Evolutionary conservation across 2,113 vertebrate species (phyloP).

Genomic region (Ameiurus melas): DNA sequence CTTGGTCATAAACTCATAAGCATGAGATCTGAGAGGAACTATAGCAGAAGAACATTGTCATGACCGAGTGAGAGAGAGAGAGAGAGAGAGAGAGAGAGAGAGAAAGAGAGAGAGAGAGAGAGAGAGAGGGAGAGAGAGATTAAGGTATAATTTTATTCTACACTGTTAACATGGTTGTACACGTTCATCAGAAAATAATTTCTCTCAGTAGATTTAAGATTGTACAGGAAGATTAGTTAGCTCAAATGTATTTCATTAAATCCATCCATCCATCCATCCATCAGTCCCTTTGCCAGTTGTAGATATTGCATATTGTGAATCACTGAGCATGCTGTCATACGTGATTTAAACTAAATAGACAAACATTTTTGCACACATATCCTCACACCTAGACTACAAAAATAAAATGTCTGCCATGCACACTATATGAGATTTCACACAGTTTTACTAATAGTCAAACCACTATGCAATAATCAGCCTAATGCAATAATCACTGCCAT

Average conservation of each 20-base stretch:
- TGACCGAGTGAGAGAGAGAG: not conserved
- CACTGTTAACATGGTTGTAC: not conserved
- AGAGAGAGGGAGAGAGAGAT: not conserved
- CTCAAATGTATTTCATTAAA: not conserved
- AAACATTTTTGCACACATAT: not conserved
- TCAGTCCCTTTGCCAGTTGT: not conserved
- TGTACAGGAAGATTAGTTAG: not conserved
- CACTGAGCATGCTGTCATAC: too few species aligned
- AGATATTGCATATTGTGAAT: not conserved
- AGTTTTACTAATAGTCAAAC: not conserved
- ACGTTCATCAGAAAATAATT: not conserved
- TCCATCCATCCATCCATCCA: not conserved
- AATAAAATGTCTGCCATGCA: not conserved
- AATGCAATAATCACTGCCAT: conserved; percentile 11
- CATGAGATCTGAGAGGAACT: not conserved
- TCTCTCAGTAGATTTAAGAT: not conserved
- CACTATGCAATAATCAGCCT: not conserved
- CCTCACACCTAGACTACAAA: not conserved
- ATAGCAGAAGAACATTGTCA: not conserved
- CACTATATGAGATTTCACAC: not conserved
- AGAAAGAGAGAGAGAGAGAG: not conserved
- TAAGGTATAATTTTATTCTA: not conserved
- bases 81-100: not conserved
- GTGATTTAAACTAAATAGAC: not conserved
- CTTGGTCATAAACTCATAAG: not conserved